phyloP scores from a whole-genome alignment of 2,113 vertebrate species.

The Xyliphius kryptos region DNA sequence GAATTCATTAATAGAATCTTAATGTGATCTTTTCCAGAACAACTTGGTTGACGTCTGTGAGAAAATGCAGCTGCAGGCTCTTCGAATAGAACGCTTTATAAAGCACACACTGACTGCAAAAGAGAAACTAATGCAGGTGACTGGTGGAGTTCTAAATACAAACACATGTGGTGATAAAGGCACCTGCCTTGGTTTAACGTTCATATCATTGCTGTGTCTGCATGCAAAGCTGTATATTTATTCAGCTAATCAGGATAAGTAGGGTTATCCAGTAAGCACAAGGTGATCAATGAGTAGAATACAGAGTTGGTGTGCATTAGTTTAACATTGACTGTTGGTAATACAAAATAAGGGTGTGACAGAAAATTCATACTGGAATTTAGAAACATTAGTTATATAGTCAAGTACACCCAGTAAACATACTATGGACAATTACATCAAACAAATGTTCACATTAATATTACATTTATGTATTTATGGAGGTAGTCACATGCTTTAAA shows the following conservation, averaged over 20 bases:
- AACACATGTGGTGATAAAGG: background rate
- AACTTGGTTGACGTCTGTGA: slow-evolving; percentile 86
- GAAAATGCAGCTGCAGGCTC: slow-evolving; percentile 82
- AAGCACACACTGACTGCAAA: slow-evolving; percentile 72
- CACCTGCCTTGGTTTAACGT: background rate
- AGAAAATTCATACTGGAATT: too few relatives aligned
- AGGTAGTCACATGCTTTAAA: too few relatives aligned
- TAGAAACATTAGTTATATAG: too few relatives aligned
- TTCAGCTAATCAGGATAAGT: background rate
- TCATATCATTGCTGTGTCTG: background rate
- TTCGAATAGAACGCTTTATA: slow-evolving; percentile 73
- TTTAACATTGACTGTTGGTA: too few relatives aligned
- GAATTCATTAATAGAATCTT: background rate
- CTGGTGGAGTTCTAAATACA: background rate
- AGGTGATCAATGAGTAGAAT: background rate
- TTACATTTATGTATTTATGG: too few relatives aligned
- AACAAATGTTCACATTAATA: too few relatives aligned
- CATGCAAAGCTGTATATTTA: background rate
- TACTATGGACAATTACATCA: too few relatives aligned
- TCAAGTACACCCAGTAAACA: too few relatives aligned
- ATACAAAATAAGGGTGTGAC: too few relatives aligned
- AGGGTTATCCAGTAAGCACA: background rate
- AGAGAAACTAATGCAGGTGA: slow-evolving; percentile 76
- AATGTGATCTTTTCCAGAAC: slow-evolving; percentile 60
- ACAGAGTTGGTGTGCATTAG: too few relatives aligned